Base-by-base conservation (phyloP, 2,797 vertebrate species). In the Clamator glandarius region DNA sequence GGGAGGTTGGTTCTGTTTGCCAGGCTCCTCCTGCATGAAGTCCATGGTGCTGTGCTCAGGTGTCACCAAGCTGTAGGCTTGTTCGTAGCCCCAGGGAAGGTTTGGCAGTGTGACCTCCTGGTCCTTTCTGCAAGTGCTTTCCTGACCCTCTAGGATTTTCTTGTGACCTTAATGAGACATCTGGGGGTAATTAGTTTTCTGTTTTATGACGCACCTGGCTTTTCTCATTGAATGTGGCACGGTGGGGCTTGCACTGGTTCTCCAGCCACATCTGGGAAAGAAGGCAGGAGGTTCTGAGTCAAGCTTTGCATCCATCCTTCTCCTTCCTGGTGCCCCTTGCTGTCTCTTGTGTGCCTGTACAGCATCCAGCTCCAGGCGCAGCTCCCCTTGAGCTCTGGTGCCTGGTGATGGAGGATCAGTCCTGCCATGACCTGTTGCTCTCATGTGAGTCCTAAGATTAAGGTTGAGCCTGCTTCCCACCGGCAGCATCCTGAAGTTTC, bases 131-230 rank as follows among this genome's bases (percentile, higher is more conserved):
- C 77, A 52, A 90, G 84, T 28, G 77, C 51, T 80, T 85, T 87
- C 64, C 89, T n/a, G 84, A 58, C 76, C 94, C 72, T 64, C 82
- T 21, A 78, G 58, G 51, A 81, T 95, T 89, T 96, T 80, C 75
- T 18, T 9, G 69, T 13, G 69, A 75, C 92, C 89, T 84, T 95
- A 95, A 94, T 59, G 87, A 94, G 94, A 39, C 94, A 83, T 77
- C 90, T 94, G 90, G 84, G 94, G 82, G 39, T 75, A 89, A 95
- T 96, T 89, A 93, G 79, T 59, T 52, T 33, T 15, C 19, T 24
- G 46, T 2, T 91, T 94, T 75, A 89, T 52, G 80, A 41, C 42
- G 14, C 31, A 82, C 84, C 89, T 94, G 94, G 66, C 62, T 93
- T 87, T 89, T 15, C 79, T 85, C 87, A 54, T 0, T 20, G 69